phyloP scores from a whole-genome alignment of 1,140 invertebrate genomes.

The Atta colombica region DNA sequence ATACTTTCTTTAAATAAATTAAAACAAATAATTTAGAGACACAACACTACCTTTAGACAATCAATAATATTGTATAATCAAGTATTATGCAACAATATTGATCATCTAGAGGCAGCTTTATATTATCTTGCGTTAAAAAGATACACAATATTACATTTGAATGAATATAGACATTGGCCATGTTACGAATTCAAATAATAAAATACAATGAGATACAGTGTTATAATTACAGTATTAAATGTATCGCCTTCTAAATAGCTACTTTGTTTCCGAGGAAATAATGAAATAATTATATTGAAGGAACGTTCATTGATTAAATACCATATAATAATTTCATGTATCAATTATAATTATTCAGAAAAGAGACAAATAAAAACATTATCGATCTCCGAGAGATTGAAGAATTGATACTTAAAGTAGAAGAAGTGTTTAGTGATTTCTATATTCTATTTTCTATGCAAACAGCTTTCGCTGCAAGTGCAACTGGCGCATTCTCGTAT shows the following conservation, averaged over 20 bases:
- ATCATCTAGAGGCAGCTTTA: no score
- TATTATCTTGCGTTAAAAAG: neutral
- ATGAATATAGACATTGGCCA: neutral
- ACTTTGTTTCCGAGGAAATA: neutral
- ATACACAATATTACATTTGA: neutral
- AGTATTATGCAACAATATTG: no score
- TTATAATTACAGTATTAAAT: neutral
- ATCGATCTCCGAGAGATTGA: neutral
- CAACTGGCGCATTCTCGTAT: neutral
- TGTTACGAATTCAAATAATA: neutral
- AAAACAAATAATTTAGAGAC: no score
- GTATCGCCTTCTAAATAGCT: neutral
- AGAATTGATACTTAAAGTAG: no score
- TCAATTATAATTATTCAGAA: conserved; percentile 4
- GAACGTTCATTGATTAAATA: conserved; percentile 1
- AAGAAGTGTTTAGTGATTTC: neutral
- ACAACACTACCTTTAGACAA: no score
- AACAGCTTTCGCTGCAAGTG: neutral
- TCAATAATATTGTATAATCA: no score
- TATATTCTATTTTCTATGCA: neutral
- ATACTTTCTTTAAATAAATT: no score
- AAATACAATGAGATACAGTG: neutral
- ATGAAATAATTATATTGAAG: neutral
- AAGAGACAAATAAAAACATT: neutral
- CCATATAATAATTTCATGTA: neutral